Conservation (phyloP, 2,113 vertebrate species). For the Zosterops borbonicus region DNA sequence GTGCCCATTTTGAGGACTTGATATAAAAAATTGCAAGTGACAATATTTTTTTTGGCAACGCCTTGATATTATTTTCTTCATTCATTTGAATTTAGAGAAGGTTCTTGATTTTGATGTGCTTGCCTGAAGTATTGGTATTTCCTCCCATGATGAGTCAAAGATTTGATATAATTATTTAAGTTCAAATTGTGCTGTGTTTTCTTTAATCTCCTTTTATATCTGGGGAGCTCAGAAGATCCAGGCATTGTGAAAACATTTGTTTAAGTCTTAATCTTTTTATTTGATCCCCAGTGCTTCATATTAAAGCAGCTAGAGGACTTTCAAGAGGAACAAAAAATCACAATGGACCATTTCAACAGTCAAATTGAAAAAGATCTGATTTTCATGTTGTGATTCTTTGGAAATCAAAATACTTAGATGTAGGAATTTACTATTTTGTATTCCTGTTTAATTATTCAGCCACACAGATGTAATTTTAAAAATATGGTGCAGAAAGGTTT, state of each 20-base stretch:
- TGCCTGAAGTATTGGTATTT: neutral
- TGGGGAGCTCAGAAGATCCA: neutral
- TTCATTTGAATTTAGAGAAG: slow-evolving; percentile 33
- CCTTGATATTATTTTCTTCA: slow-evolving; percentile 12
- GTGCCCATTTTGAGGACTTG: neutral
- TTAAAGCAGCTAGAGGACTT: neutral
- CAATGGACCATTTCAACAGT: neutral
- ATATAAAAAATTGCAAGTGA: slow-evolving; percentile 21
- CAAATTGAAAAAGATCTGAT: neutral
- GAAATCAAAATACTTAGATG: neutral
- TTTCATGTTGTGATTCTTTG: neutral
- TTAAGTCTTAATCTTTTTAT: neutral
- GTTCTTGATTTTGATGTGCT: neutral
- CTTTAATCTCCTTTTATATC: neutral
- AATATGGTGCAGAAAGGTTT: neutral
- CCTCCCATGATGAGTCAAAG: neutral
- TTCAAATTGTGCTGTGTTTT: neutral
- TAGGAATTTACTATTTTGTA: neutral
- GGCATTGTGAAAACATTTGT: neutral
- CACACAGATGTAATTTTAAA: neutral
- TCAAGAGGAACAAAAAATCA: neutral
- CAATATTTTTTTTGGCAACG: slow-evolving; percentile 5
- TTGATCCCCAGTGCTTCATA: neutral
- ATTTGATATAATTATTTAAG: neutral
- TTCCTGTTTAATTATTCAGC: neutral